A percentile compares a stretch with the other conserved stretches of the same genome.
Evolutionary conservation across 1,140 invertebrate genomes (phyloP).

Genomic region (Anastrepha ludens): DNA sequence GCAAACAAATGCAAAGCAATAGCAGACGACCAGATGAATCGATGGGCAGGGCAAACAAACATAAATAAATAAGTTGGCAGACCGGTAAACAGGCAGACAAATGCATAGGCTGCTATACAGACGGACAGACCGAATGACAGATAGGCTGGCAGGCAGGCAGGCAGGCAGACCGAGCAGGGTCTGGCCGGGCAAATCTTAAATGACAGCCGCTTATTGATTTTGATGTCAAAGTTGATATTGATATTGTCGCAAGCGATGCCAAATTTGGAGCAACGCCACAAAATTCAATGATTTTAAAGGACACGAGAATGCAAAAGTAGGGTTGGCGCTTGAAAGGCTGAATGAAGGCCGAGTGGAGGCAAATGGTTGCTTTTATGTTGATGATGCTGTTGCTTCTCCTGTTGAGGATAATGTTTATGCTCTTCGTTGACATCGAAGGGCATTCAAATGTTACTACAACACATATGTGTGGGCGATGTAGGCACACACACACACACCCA

Average conservation of each 20-base stretch:
- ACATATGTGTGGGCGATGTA: too few species aligned
- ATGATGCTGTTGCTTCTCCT: constrained; percentile 11
- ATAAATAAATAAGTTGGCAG: constrained; percentile 5
- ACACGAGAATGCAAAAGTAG: not conserved
- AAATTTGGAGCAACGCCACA: constrained; percentile 16
- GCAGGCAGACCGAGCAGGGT: not conserved
- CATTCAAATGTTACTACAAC: too few species aligned
- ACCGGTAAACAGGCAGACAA: not conserved
- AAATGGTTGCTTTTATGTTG: constrained; percentile 34
- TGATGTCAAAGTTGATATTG: constrained; percentile 44
- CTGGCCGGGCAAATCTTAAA: constrained; percentile 11
- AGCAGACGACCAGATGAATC: not conserved
- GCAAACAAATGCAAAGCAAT: constrained; percentile 6
- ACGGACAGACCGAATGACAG: not conserved
- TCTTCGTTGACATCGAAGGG: too few species aligned
- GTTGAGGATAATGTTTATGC: too few species aligned
- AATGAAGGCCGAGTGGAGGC: not conserved
- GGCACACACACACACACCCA: too few species aligned
- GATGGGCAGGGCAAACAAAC: constrained; percentile 17
- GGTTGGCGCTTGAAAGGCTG: not conserved
- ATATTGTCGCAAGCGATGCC: not conserved
- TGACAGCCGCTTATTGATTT: constrained; percentile 45
- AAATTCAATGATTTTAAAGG: not conserved
- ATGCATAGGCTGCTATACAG: not conserved
- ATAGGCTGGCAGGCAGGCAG: not conserved